A percentile compares a stretch with the other conserved stretches of the same genome.
These are phyloP conservation scores for Drosophila parthenogenetica DNA, from an alignment of 2,888 invertebrate species.

Conservation along the genomic window DNA sequence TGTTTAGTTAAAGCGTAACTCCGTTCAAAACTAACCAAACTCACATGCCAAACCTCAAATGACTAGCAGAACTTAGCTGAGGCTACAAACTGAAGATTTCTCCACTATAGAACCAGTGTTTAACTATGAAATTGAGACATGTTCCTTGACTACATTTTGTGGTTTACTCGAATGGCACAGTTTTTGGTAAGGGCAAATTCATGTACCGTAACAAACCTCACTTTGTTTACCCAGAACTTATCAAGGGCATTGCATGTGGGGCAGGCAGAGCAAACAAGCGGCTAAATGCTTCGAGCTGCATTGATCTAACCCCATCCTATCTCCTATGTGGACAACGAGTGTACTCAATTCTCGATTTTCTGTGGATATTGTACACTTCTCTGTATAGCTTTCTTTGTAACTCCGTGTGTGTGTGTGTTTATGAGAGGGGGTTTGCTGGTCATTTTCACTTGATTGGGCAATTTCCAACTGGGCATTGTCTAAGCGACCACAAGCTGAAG, in stretches of 20 bases:
- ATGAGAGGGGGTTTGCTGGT: conserved; percentile 47
- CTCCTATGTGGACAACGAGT: conserved; percentile 32
- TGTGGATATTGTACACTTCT: conserved; percentile 26
- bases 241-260: conserved; percentile 63
- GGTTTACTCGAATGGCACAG: conserved; percentile 49
- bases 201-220: conserved; percentile 65
- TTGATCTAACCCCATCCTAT: conserved; percentile 49
- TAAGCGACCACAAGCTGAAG: conserved; percentile 68
- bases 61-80: conserved; percentile 7
- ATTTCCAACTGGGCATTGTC: conserved; percentile 66
- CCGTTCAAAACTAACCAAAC: conserved; percentile 1
- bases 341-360: conserved; percentile 65
- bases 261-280: conserved; percentile 48
- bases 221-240: conserved; percentile 76
- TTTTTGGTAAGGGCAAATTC: conserved; percentile 35
- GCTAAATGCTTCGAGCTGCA: conserved; percentile 58
- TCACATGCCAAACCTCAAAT: conserved; percentile 16
- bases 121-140: conserved; percentile 70
- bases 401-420: conserved; percentile 13
- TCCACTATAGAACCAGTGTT: conserved; percentile 21
- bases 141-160: conserved; percentile 72
- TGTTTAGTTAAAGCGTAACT: conserved; percentile 1
- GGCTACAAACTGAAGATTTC: conserved; percentile 25
- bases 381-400: background rate
- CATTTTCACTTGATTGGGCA: conserved; percentile 75